These are phyloP conservation scores for Stegodyphus mimosarum DNA, from an alignment of 1,140 invertebrate species.

Conservation along the genomic window DNA sequence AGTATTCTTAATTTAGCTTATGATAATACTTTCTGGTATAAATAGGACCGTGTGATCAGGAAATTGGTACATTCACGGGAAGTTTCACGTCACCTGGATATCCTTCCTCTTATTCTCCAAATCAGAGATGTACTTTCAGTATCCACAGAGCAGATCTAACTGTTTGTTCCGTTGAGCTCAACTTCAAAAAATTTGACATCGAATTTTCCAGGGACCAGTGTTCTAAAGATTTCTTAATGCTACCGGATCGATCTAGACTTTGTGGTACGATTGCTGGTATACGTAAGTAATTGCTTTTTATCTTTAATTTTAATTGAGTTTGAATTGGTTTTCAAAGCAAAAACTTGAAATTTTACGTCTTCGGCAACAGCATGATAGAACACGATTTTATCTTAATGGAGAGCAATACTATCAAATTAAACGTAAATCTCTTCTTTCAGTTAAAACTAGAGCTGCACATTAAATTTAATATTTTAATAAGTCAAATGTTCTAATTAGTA, in stretches of 20 bases:
- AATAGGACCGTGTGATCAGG: constrained; percentile 55
- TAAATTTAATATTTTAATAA: too few species aligned
- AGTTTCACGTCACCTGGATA: constrained; percentile 61
- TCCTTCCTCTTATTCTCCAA: constrained; percentile 60
- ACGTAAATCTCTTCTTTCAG: too few species aligned
- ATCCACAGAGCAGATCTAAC: constrained; percentile 49
- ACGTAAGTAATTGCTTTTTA: constrained; percentile 23
- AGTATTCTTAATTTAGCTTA: too few species aligned
- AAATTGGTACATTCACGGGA: constrained; percentile 38
- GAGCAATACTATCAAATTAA: too few species aligned
- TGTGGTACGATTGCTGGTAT: constrained; percentile 52
- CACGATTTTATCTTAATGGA: too few species aligned
- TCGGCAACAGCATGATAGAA: too few species aligned
- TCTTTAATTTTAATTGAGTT: too few species aligned
- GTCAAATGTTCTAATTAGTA: too few species aligned
- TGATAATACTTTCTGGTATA: background rate
- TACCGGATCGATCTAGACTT: constrained; percentile 61
- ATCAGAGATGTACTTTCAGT: constrained; percentile 60
- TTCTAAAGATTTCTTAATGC: constrained; percentile 62
- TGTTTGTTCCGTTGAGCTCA: constrained; percentile 61
- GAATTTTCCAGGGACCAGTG: constrained; percentile 58
- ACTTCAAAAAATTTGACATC: constrained; percentile 62
- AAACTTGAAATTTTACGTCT: too few species aligned
- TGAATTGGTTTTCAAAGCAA: too few species aligned
- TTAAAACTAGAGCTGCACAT: too few species aligned